A percentile compares a stretch with the other conserved stretches of the same genome.
Conservation (phyloP, 2,113 vertebrate species). For the Nipponia nippon region DNA sequence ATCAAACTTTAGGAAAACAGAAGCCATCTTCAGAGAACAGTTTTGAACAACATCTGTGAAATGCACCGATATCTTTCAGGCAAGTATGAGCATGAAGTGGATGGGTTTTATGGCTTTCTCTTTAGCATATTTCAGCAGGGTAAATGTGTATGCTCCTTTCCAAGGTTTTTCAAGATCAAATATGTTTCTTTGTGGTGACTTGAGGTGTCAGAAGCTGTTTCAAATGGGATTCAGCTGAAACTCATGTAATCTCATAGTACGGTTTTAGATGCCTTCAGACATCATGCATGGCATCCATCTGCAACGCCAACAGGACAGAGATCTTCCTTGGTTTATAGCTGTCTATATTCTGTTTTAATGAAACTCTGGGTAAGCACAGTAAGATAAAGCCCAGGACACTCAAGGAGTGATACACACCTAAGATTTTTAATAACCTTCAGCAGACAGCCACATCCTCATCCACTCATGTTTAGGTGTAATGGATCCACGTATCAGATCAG, state of each 20-base stretch:
- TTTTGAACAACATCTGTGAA: background rate
- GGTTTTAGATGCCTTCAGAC: background rate
- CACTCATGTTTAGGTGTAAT: background rate
- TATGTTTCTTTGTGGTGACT: background rate
- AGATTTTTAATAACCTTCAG: background rate
- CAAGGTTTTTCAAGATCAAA: background rate
- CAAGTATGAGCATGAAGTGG: background rate
- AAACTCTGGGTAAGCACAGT: background rate
- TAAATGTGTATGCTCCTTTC: background rate
- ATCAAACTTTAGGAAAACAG: background rate
- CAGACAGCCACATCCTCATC: background rate
- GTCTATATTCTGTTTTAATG: background rate
- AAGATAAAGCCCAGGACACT: background rate
- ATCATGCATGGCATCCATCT: background rate
- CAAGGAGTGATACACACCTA: background rate
- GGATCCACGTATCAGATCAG: background rate
- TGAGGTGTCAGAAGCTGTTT: background rate
- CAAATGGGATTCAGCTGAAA: background rate
- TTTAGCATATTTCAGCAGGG: background rate
- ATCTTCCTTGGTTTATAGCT: background rate
- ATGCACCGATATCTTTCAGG: fast-evolving
- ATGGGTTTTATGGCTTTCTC: background rate
- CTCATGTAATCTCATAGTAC: background rate
- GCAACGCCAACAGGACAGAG: background rate
- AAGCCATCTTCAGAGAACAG: background rate